A percentile compares a stretch with the other conserved stretches of the same genome.
Conservation (phyloP, 2,888 invertebrate species). For the Drosophila anomalata region DNA sequence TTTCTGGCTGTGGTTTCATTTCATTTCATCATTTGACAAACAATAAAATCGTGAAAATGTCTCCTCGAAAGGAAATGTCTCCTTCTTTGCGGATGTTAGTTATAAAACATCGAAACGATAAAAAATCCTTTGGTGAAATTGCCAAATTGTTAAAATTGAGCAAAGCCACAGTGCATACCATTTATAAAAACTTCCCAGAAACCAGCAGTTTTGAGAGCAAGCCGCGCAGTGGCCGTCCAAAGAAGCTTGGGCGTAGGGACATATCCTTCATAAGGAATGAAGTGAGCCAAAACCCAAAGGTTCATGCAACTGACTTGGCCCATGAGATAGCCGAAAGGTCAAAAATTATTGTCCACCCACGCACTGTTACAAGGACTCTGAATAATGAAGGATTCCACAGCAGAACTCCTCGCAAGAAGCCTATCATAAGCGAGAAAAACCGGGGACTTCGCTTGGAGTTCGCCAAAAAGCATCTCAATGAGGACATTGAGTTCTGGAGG, state of each 20-base stretch:
- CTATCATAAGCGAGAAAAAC: no score
- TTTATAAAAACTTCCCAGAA: no score
- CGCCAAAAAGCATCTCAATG: not conserved
- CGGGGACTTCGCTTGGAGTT: not conserved
- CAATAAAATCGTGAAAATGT: not conserved
- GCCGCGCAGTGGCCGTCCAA: no score
- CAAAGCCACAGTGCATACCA: no score
- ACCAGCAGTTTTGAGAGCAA: no score
- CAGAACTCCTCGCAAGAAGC: not conserved
- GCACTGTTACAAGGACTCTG: not conserved
- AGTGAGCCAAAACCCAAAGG: not conserved
- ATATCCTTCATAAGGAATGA: not conserved
- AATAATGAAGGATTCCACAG: not conserved
- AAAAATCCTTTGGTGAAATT: no score
- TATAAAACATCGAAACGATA: no score
- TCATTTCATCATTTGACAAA: not conserved
- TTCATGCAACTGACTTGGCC: not conserved
- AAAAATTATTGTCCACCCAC: not conserved
- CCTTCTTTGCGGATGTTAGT: not conserved
- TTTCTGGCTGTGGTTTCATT: no score
- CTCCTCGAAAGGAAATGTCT: not conserved
- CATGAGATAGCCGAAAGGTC: not conserved
- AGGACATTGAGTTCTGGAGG: no score
- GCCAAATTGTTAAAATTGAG: no score
- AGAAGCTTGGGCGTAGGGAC: no score